Conservation (phyloP, 2,888 invertebrate genomes). For the Plutella xylostella region DNA sequence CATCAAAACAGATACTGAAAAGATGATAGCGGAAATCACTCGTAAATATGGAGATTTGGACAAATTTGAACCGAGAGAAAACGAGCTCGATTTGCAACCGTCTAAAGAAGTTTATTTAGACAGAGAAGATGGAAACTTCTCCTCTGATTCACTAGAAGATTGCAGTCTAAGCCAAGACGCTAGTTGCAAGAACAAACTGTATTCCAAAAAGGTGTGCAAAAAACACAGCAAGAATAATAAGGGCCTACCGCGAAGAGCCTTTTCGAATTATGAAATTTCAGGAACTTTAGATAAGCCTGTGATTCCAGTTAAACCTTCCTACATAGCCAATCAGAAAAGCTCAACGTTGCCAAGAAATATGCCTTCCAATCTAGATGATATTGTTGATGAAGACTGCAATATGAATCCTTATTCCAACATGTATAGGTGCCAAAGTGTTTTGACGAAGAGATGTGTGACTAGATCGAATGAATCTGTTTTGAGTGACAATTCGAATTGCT, state of each 20-base stretch:
- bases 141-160: slow-evolving; percentile 84
- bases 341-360: slow-evolving; percentile 62
- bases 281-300: slow-evolving; percentile 50
- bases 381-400: slow-evolving; percentile 52
- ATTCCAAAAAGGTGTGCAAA: slow-evolving; percentile 63
- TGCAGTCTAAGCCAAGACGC: slow-evolving; percentile 70
- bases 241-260: slow-evolving; percentile 73
- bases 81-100: slow-evolving; percentile 50
- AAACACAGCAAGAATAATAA: slow-evolving; percentile 58
- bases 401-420: slow-evolving; percentile 41
- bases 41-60: slow-evolving; percentile 74
- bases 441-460: slow-evolving; percentile 69
- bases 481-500: slow-evolving; percentile 63
- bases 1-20: slow-evolving; percentile 73
- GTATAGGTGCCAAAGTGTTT: slow-evolving; percentile 60
- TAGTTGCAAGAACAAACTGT: slow-evolving; percentile 60
- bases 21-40: slow-evolving; percentile 75
- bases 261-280: slow-evolving; percentile 84
- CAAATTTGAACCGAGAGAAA: slow-evolving; percentile 42
- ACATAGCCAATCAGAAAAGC: slow-evolving; percentile 49
- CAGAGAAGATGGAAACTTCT: slow-evolving; percentile 78
- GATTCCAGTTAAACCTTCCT: slow-evolving; percentile 46
- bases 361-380: slow-evolving; percentile 65
- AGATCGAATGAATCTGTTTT: slow-evolving; percentile 68
- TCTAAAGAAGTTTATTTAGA: slow-evolving; percentile 38